phyloP scores from a whole-genome alignment of 2,797 vertebrate genomes.

The Tapera naevia region DNA sequence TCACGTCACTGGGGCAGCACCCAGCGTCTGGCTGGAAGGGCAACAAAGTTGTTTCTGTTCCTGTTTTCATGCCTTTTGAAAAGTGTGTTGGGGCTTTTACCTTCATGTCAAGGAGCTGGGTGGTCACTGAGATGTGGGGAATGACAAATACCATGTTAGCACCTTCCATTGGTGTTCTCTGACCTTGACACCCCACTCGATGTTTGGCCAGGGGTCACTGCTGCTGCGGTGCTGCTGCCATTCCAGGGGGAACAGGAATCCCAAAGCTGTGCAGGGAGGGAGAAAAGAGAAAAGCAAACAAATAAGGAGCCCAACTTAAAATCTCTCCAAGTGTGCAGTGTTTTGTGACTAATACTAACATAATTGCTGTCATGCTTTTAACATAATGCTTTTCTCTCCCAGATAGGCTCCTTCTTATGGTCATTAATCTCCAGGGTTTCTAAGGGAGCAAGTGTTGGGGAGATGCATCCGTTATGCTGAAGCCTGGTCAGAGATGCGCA shows the following conservation, averaged over 20 bases:
- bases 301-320: conserved; percentile 41
- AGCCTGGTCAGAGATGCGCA: background rate
- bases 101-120: background rate
- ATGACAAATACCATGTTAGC: background rate
- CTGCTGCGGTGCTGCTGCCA: background rate
- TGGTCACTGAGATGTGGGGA: background rate
- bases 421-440: conserved; percentile 43
- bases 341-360: conserved; percentile 56
- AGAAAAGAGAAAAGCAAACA: conserved; percentile 16
- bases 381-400: conserved; percentile 48
- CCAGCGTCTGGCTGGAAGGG: background rate
- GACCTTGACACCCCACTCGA: accelerated
- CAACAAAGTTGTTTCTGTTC: accelerated
- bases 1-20: background rate
- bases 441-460: background rate
- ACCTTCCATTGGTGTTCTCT: background rate
- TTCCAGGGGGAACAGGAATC: background rate
- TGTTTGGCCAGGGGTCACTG: background rate
- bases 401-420: conserved; percentile 22
- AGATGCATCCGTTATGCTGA: background rate
- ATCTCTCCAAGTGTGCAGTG: conserved; percentile 12
- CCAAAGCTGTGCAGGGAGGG: background rate
- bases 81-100: background rate
- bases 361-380: conserved; percentile 59
- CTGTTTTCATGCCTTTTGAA: background rate